These are phyloP conservation scores for Lagenorhynchus albirostris DNA, from an alignment of 2,113 vertebrate genomes.

Conservation along the genomic window DNA sequence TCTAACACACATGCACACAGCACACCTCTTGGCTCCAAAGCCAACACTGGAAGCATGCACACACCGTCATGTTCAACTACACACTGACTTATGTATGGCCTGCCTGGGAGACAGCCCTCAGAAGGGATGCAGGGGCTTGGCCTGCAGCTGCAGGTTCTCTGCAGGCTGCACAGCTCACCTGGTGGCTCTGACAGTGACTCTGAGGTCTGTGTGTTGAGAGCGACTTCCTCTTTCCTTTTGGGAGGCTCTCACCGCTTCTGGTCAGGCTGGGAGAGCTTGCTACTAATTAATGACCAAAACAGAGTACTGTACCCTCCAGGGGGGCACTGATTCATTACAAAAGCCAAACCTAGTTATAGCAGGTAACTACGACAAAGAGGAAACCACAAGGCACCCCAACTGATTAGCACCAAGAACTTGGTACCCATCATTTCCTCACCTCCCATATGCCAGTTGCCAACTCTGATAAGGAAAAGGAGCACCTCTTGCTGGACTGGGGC, in stretches of 20 bases:
- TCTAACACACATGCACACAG: neutral
- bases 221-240: neutral
- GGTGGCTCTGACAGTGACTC: neutral
- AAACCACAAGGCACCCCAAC: neutral
- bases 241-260: neutral
- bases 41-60: neutral
- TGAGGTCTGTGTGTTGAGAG: neutral
- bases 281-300: neutral
- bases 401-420: neutral
- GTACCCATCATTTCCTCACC: neutral
- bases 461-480: neutral
- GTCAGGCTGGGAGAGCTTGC: neutral
- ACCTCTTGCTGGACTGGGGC: neutral
- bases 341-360: slow-evolving; percentile 5
- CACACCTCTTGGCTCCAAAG: neutral
- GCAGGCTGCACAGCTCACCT: neutral
- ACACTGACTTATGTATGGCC: neutral
- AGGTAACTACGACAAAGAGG: neutral
- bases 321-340: neutral
- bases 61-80: neutral
- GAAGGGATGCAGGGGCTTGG: neutral
- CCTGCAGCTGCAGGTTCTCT: neutral
- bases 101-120: neutral
- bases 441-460: neutral
- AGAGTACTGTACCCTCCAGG: neutral